Evolutionary conservation across 37 sponge, comb jelly and placozoan species (phyloP).

Genomic region (Oopsacas minuta): DNA sequence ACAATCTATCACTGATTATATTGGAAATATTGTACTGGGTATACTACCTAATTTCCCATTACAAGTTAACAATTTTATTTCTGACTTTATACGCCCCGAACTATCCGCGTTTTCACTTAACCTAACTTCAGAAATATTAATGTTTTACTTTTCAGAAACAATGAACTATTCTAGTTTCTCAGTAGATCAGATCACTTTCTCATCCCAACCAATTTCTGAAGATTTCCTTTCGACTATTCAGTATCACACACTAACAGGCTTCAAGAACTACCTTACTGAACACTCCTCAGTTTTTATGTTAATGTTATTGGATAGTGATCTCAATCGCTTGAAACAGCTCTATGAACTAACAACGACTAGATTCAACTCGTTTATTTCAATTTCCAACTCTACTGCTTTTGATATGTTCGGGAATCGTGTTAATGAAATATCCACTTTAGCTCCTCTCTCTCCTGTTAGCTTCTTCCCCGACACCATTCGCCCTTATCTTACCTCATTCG

Average conservation of each 20-base stretch:
- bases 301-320: slow-evolving; percentile 36
- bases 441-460: slow-evolving; percentile 13
- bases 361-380: slow-evolving; percentile 45
- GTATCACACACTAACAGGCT: not conserved
- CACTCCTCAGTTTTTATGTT: slow-evolving; percentile 37
- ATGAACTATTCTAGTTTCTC: slow-evolving; percentile 50
- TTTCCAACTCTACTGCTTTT: slow-evolving; percentile 34
- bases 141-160: slow-evolving; percentile 69
- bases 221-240: not conserved
- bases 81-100: slow-evolving; percentile 35
- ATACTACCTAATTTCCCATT: slow-evolving; percentile 25
- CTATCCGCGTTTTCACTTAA: slow-evolving; percentile 47
- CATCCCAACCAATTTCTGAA: not conserved
- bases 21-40: slow-evolving; percentile 35
- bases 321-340: slow-evolving; percentile 42
- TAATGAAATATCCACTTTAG: slow-evolving; percentile 12
- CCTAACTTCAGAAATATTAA: slow-evolving; percentile 52
- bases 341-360: slow-evolving; percentile 40
- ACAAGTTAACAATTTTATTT: slow-evolving; percentile 25
- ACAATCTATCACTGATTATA: slow-evolving; percentile 42
- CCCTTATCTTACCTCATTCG: slow-evolving; percentile 41
- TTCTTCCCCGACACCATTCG: slow-evolving; percentile 35
- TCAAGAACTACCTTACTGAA: not conserved
- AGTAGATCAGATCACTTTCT: slow-evolving; percentile 42
- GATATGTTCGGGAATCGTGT: slow-evolving; percentile 61